Base-by-base conservation (phyloP, 2,888 invertebrate genomes). In the Hirudinaria manillensis region DNA sequence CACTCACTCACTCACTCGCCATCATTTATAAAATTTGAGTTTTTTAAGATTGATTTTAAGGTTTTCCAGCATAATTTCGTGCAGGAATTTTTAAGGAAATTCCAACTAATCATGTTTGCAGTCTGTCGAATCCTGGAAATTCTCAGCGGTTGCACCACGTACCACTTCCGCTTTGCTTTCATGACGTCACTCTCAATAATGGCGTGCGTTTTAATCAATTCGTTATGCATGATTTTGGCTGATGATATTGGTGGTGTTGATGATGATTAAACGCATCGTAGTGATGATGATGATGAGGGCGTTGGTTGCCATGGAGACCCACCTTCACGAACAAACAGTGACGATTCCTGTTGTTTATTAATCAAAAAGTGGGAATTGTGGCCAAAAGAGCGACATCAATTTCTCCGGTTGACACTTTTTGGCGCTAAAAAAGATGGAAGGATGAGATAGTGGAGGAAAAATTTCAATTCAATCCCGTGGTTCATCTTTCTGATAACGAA, bases 171-270 rank as follows among this genome's bases (percentile, higher is more conserved):
- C 45, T 45, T 45, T 45, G 45, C 45, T 45, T 45, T 45, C 45
- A 45, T 45, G 45, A 45, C 45, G 45, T 45, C 45, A 45, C 45
- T 45, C 45, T 45, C 45, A 45, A 45, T 45, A 45, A 45, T 45
- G 45, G 45, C 45, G 38, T 38, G 38, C 38, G 45, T 45, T 45
- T 45, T 45, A 45, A 45, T 45, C 45, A 45, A 45, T 45, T 45
- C 45, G 45, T 45, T 45, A 45, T 45, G 61, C 61, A 61, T 24
- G 29, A 10, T 61, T 61, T 4, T 27, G 61, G 24, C 32, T 68
- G 68, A 68, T 68, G 68, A 68, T 68, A 34, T 34, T 68, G 68
- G 68, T 68, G 68, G 36, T 68, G 68, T 1, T 68, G 68, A 68
- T 7, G 36, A 68, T 2, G 68, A 68, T 1, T 29, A 68, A 13